A percentile compares a stretch with the other conserved stretches of the same genome.
Conservation (phyloP, 2,113 vertebrate genomes). For the Pavo muticus region DNA sequence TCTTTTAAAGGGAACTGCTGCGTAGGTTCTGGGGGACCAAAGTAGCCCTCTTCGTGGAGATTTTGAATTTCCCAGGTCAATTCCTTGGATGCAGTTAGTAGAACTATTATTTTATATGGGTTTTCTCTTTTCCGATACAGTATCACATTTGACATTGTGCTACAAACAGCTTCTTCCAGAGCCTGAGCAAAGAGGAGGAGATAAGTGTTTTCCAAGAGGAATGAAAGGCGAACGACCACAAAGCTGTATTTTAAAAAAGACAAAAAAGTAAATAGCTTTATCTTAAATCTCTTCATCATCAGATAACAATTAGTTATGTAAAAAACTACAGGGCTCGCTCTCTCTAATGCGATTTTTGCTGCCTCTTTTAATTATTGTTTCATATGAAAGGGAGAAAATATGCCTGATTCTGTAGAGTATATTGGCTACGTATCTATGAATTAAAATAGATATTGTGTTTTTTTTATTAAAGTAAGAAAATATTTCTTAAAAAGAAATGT, state of each 20-base stretch:
- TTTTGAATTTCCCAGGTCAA: constrained; percentile 77
- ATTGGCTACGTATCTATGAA: background rate
- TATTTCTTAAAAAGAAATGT: background rate
- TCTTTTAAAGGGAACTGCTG: constrained; percentile 82
- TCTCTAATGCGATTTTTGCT: background rate
- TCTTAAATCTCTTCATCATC: background rate
- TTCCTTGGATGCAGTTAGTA: constrained; percentile 80
- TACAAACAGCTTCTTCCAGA: constrained; percentile 78
- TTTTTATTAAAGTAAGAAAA: background rate
- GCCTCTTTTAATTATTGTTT: background rate
- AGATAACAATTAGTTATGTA: background rate
- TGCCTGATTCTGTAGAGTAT: background rate
- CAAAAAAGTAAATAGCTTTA: background rate
- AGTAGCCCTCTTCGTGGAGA: constrained; percentile 75
- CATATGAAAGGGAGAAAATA: background rate
- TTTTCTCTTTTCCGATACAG: constrained; percentile 76
- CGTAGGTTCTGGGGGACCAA: constrained; percentile 77
- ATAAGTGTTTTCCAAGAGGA: constrained; percentile 57
- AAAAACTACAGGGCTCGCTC: background rate
- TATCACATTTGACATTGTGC: constrained; percentile 76
- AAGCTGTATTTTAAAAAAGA: constrained; percentile 71
- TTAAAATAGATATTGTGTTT: background rate
- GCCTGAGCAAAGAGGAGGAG: constrained; percentile 80
- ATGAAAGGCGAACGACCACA: constrained; percentile 80
- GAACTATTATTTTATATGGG: constrained; percentile 71